These are phyloP conservation scores for Athalia circularis DNA, from an alignment of 2,888 invertebrate species.

Conservation along the genomic window DNA sequence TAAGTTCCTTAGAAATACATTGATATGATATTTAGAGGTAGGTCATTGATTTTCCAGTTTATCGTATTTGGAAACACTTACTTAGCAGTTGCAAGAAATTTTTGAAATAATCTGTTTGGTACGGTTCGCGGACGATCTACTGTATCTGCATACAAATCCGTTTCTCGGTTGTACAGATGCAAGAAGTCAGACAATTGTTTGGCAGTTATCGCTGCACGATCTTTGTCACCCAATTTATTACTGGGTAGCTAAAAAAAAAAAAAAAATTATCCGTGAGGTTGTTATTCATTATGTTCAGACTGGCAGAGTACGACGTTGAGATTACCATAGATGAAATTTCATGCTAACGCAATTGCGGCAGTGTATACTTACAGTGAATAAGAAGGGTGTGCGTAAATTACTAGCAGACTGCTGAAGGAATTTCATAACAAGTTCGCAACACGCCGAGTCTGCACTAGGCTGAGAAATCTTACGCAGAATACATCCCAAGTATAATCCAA, in stretches of 20 bases:
- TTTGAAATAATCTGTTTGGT: conserved; percentile 77
- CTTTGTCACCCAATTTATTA: conserved; percentile 85
- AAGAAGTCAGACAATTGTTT: conserved; percentile 90
- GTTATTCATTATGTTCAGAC: not conserved
- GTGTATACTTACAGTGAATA: conserved; percentile 76
- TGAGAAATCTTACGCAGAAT: conserved; percentile 82
- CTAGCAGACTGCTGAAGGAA: conserved; percentile 85
- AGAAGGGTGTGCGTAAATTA: conserved; percentile 83
- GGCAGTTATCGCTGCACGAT: conserved; percentile 88
- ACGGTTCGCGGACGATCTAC: conserved; percentile 80
- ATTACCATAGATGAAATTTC: conserved; percentile 21
- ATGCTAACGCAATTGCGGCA: not conserved
- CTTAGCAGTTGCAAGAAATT: conserved; percentile 79
- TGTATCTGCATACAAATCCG: conserved; percentile 85
- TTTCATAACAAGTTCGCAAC: conserved; percentile 81
- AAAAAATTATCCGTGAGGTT: conserved; percentile 17
- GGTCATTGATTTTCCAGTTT: not conserved
- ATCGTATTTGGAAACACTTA: conserved; percentile 63
- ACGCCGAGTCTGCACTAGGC: conserved; percentile 71
- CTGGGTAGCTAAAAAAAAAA: conserved; percentile 79
- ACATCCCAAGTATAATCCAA: conserved; percentile 85
- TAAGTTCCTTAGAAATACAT: not conserved
- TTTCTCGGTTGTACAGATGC: conserved; percentile 88
- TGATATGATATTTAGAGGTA: no score
- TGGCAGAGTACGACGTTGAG: conserved; percentile 16